Evolutionary conservation across 2,797 vertebrate species (phyloP).

Genomic region (Crossoptilon crossoptilon): DNA sequence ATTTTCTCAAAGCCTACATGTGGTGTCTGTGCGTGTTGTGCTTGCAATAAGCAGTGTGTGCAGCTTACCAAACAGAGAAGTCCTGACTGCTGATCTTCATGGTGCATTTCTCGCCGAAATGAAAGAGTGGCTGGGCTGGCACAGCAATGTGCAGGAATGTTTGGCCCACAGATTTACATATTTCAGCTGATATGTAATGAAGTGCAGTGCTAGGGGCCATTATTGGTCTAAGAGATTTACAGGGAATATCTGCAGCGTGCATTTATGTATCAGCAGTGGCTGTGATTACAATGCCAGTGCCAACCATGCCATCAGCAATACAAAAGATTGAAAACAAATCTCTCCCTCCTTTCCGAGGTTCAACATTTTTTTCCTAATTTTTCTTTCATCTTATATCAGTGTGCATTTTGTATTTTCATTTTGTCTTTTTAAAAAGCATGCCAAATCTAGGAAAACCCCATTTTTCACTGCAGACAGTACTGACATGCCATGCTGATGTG

Average conservation of each 20-base stretch:
- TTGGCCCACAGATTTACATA: not conserved
- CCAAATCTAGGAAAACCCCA: not conserved
- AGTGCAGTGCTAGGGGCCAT: not conserved
- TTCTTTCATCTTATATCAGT: not conserved
- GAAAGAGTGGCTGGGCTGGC: not conserved
- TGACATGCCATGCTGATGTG: not conserved
- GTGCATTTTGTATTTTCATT: not conserved
- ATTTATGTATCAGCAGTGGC: not conserved
- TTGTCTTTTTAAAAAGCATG: not conserved
- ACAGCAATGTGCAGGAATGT: not conserved
- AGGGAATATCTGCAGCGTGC: not conserved
- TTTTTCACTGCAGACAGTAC: not conserved
- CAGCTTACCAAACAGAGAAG: not conserved
- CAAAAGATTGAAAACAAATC: not conserved
- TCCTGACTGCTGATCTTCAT: not conserved
- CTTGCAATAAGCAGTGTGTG: not conserved
- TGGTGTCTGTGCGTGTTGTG: not conserved
- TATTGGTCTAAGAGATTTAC: not conserved
- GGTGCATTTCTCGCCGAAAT: not conserved
- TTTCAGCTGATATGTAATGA: slow-evolving; percentile 7
- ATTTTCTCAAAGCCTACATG: not conserved
- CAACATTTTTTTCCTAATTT: not conserved
- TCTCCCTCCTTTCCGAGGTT: not conserved
- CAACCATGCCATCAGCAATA: not conserved
- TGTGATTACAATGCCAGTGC: not conserved